Evolutionary conservation across 2,888 invertebrate genomes (phyloP), one percentile per base, ranked within the genome.

Genomic region (Pollenia labialis): DNA sequence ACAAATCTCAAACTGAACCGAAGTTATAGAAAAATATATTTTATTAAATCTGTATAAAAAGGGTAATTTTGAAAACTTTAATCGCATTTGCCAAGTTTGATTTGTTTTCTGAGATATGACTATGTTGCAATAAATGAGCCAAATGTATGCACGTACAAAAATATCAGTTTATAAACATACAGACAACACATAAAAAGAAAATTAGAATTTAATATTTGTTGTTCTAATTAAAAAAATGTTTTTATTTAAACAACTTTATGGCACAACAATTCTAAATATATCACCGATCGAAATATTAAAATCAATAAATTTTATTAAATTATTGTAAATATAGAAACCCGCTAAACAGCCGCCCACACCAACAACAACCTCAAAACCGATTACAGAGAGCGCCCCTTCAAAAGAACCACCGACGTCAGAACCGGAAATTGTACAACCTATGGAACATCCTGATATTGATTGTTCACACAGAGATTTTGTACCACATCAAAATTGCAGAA

Each of bases 401-500:
- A n/a, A 7, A 76, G 89, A 12, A 9, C 88, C 90, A 0, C 88
- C 88, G 81, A 64, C 85, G 11, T 68, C 54, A 10, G 50, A 83
- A 50, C 81, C 85, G 23, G 85, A 81, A 81, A 46, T 75, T 52
- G 48, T 68, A 18, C 68, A 76, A 23, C 85, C 81, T 23, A 91
- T 62, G 71, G 71, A 66, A 82, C 58, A 66, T 69, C 40, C 79
- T 46, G 94, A 94, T 89, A 90, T 92, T 11, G 94, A 94, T 66
- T 95, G 96, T 89, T 92, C 92, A 16, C 94, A 93, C 60, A 91
- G 92, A 44, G 95, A 95, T 88, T 96, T 94, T 89, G 92, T 95
- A 84, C 94, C 95, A 4, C 95, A 95, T 89, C 92, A 94, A 81
- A 94, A 95, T 82, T 96, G 96, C 88, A 89, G 93, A 86, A 94